Conservation (phyloP, 2,888 invertebrate genomes). For the Nezara viridula region DNA sequence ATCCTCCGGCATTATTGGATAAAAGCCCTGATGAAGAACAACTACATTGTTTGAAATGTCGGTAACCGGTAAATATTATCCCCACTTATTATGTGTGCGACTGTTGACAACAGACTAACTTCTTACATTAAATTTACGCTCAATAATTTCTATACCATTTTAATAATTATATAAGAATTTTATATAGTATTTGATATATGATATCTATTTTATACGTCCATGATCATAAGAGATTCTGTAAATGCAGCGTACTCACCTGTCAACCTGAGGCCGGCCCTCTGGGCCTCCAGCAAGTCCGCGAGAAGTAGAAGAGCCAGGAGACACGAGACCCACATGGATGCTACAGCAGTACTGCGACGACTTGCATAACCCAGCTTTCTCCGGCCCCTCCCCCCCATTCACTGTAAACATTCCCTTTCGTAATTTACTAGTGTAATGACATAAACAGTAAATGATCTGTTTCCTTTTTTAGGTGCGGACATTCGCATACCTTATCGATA, state of each 20-base stretch:
- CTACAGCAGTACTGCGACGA: not conserved
- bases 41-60: no score
- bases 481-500: not conserved
- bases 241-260: not conserved
- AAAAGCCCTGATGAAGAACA: no score
- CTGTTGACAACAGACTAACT: no score
- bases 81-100: no score
- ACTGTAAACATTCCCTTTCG: constrained; percentile 25
- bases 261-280: not conserved
- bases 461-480: not conserved
- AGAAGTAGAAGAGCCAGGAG: not conserved
- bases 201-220: no score
- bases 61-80: no score
- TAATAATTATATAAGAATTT: no score
- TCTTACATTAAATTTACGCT: no score
- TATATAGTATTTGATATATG: not conserved
- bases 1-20: no score
- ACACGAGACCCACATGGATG: constrained; percentile 18
- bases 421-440: constrained; percentile 38
- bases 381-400: not conserved
- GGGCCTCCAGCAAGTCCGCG: not conserved
- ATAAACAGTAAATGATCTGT: constrained; percentile 33
- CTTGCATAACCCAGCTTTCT: constrained; percentile 34
- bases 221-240: not conserved
- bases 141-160: no score